Evolutionary conservation across 2,888 invertebrate genomes (phyloP).

Genomic region (Leptarthrus brevirostris): DNA sequence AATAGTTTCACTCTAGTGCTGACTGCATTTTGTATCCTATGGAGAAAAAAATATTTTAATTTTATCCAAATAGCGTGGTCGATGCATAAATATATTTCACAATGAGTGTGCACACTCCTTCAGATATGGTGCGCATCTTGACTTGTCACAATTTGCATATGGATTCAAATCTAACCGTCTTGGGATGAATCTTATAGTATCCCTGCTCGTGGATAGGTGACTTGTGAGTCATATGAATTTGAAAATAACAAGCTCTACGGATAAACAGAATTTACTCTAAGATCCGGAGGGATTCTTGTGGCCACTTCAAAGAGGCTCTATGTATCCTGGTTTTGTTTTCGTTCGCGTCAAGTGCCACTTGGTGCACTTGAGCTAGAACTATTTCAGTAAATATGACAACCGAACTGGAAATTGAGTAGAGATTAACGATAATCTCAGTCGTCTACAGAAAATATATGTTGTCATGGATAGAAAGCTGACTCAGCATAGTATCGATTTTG

Average conservation of each 20-base stretch:
- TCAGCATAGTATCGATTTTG: no score
- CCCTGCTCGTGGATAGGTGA: no score
- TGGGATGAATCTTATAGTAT: not conserved
- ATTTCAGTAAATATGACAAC: not conserved
- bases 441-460: not conserved
- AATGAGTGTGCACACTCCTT: not conserved
- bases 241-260: not conserved
- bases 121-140: not conserved
- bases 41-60: not conserved
- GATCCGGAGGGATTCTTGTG: not conserved
- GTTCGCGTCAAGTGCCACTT: not conserved
- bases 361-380: not conserved
- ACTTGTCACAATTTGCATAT: constrained; percentile 24
- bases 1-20: no score
- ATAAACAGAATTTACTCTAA: not conserved
- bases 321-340: not conserved
- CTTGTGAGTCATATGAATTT: not conserved
- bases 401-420: not conserved
- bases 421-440: not conserved
- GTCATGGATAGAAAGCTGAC: no score
- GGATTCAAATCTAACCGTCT: not conserved
- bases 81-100: not conserved
- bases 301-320: not conserved
- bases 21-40: no score
- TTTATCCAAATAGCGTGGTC: not conserved